phyloP scores from a whole-genome alignment of 1,140 invertebrate species.

The Ceratina japonica region DNA sequence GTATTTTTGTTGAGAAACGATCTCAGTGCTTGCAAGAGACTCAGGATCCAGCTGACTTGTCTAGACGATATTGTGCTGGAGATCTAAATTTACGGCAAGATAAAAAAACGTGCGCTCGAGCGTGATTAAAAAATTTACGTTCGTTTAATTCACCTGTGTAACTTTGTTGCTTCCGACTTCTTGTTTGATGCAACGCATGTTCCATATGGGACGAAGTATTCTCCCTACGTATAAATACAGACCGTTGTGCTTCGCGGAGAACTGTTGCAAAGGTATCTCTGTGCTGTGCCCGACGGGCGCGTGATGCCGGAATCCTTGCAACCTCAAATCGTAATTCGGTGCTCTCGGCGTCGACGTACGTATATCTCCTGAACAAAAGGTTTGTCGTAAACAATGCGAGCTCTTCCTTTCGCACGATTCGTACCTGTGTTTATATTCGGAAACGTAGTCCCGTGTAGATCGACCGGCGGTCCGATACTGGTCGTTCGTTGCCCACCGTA shows the following conservation, averaged over 20 bases:
- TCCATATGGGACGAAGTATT: slow-evolving; percentile 91
- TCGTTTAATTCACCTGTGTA: slow-evolving; percentile 78
- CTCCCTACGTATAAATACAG: slow-evolving; percentile 94
- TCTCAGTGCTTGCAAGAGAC: slow-evolving; percentile 82
- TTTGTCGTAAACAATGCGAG: too few species aligned
- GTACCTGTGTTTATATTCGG: slow-evolving; percentile 59
- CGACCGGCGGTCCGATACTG: slow-evolving; percentile 51
- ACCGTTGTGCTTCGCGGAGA: slow-evolving; percentile 94
- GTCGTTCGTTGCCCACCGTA: slow-evolving; percentile 88
- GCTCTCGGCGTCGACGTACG: slow-evolving; percentile 75
- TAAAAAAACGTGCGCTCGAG: not conserved
- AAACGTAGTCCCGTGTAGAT: slow-evolving; percentile 58
- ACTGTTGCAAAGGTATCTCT: slow-evolving; percentile 81
- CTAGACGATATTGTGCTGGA: slow-evolving; percentile 79
- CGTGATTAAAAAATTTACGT: not conserved
- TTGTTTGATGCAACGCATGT: slow-evolving; percentile 85
- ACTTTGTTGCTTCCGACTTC: slow-evolving; percentile 80
- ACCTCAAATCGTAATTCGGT: slow-evolving; percentile 62
- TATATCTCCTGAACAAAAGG: slow-evolving; percentile 52
- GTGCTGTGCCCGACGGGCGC: slow-evolving; percentile 64
- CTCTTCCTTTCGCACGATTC: too few species aligned
- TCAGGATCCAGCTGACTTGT: slow-evolving; percentile 82
- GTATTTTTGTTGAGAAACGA: slow-evolving; percentile 84
- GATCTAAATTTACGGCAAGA: slow-evolving; percentile 65
- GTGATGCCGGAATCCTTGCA: slow-evolving; percentile 59